Evolutionary conservation across 2,888 invertebrate species (phyloP), one percentile per base, ranked within the genome.

Genomic region (Idaea aversata): DNA sequence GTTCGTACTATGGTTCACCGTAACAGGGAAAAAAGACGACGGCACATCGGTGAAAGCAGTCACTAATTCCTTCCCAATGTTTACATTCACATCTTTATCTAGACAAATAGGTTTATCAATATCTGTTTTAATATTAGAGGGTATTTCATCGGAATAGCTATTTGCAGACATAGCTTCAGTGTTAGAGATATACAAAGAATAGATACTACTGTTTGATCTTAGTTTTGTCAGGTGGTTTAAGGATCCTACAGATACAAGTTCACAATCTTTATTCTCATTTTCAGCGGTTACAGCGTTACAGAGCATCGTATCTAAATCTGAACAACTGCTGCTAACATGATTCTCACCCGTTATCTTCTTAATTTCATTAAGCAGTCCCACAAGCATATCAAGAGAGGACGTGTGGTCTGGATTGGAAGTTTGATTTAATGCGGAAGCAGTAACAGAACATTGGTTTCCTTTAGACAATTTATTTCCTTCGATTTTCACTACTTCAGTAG

Each of bases 351-450:
- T 87, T 65, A 92, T 91, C 65, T 88, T 91, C 73, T 88, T 85
- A 70, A 93, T 93, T 78, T 93, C 92, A 71, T 88, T 89, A 62
- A 93, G 77, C 61, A 93, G 79, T 15, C 86, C 86, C 4, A 89
- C 87, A 68, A 93, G 74, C 71, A 91, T 83, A 64, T 91, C 92
- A 7, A 93, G 80, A 5, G 91, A 91, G 16, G 86, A 83, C 4
- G 87, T 85, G 60, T 84, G 84, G 61, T 85, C 81, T 4, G 87
- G 72, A 65, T 67, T 68, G 13, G 80, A 77, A 58, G 69, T 59
- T 62, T 71, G 61, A 4, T 62, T 10, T 57, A 61, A 34, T 10
- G 4, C 34, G 15, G 59, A 15, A 38, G 25, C 25, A 25, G 25
- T 25, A 25, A 25, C 25, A 25, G 25, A 25, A 25, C 25, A 25